A percentile compares a stretch with the other conserved stretches of the same genome.
phyloP scores from a whole-genome alignment of 2,797 vertebrate genomes.

The Cryptoprocta ferox region DNA sequence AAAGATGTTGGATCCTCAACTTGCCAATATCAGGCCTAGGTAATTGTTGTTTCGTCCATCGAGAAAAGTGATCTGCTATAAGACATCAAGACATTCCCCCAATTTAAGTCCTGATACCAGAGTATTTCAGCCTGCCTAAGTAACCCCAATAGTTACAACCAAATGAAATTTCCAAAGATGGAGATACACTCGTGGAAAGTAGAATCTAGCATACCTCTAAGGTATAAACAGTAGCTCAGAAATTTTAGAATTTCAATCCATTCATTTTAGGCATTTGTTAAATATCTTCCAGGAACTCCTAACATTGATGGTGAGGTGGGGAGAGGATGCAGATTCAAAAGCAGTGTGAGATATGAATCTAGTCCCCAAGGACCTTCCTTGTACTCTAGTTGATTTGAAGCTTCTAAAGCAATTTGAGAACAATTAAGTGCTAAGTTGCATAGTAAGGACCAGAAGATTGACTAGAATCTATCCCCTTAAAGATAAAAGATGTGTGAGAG shows the following conservation, averaged over 20 bases:
- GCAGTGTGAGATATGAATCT: not conserved
- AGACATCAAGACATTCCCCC: not conserved
- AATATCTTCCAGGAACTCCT: not conserved
- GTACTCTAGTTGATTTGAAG: not conserved
- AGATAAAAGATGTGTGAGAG: not conserved
- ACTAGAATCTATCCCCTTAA: not conserved
- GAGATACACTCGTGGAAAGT: not conserved
- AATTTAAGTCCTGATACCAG: not conserved
- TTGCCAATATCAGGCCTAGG: slow-evolving; percentile 33
- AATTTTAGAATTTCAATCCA: not conserved
- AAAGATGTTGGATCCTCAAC: slow-evolving; percentile 4
- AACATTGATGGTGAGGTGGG: not conserved
- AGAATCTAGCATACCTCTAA: not conserved
- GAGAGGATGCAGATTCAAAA: slow-evolving; percentile 8
- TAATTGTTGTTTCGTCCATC: slow-evolving; percentile 31
- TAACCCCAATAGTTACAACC: not conserved
- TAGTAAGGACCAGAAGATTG: not conserved
- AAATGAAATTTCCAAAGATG: slow-evolving; percentile 56
- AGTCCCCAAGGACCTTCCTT: not conserved
- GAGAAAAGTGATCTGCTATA: not conserved
- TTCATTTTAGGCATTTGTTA: not conserved
- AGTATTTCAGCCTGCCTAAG: slow-evolving; percentile 24
- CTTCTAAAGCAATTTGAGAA: slow-evolving; percentile 31
- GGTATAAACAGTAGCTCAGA: not conserved
- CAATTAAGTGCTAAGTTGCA: not conserved